Evolutionary conservation across 2,113 vertebrate genomes (phyloP).

Genomic region (Eubucco bourcierii): DNA sequence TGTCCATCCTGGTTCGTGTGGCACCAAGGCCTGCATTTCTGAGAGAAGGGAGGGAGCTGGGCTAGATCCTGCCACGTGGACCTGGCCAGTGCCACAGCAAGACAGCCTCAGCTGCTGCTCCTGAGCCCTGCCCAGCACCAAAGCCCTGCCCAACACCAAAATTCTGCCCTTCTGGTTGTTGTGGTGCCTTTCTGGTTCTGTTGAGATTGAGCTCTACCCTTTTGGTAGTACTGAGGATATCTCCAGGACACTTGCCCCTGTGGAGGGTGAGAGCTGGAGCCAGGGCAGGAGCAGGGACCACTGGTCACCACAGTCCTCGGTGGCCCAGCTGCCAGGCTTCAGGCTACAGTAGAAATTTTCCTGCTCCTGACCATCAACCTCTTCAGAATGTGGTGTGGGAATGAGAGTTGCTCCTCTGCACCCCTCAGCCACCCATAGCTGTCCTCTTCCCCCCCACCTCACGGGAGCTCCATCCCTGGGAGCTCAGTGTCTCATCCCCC

Average conservation of each 20-base stretch:
- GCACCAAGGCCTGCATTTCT: no score
- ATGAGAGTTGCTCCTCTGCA: neutral
- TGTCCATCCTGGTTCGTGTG: no score
- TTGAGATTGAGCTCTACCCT: neutral
- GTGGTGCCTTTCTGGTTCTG: neutral
- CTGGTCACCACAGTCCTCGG: rapidly evolving
- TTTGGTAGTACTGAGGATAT: neutral
- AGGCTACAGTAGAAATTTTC: neutral
- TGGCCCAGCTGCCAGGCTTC: neutral
- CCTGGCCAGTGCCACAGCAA: no score
- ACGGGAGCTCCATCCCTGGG: neutral
- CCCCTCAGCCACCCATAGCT: neutral
- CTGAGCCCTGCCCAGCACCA: no score
- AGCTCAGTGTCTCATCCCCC: neutral
- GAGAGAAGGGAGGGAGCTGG: no score
- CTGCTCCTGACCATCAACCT: neutral
- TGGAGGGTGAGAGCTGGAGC: rapidly evolving
- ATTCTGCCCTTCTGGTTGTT: no score
- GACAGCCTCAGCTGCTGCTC: no score
- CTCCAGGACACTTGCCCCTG: rapidly evolving
- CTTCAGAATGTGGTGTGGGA: rapidly evolving
- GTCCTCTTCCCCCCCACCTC: neutral
- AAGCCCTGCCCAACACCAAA: no score
- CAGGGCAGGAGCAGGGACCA: neutral
- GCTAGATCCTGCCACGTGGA: no score